phyloP scores from a whole-genome alignment of 2,113 vertebrate genomes.

The Stegostoma tigrinum region DNA sequence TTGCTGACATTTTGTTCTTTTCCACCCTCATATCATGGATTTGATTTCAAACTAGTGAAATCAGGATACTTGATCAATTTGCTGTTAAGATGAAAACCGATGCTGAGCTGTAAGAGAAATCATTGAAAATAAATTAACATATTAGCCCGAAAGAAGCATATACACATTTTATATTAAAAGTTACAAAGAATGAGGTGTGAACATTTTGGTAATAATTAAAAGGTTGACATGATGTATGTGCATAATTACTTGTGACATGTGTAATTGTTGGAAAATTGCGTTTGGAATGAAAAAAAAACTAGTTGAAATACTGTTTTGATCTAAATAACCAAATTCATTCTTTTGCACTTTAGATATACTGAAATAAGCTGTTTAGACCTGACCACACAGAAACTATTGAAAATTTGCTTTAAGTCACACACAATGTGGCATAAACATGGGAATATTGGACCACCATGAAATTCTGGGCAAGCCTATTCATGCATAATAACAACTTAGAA shows the following conservation, averaged over 20 bases:
- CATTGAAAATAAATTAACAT: neutral
- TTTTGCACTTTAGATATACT: neutral
- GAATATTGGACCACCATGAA: conserved; percentile 52
- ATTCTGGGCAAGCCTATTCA: conserved; percentile 45
- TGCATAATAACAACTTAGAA: conserved; percentile 39
- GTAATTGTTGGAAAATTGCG: neutral
- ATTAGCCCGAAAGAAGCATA: neutral
- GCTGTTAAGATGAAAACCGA: neutral
- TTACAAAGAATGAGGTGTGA: neutral
- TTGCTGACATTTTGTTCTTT: neutral
- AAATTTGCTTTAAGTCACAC: conserved; percentile 48
- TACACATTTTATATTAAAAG: neutral
- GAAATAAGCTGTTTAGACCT: neutral
- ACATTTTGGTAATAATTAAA: neutral
- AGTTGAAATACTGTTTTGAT: neutral
- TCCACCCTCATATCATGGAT: neutral
- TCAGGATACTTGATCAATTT: neutral
- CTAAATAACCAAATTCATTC: neutral
- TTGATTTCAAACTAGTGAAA: conserved; percentile 16
- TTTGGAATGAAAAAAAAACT: neutral
- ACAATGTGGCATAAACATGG: conserved; percentile 52
- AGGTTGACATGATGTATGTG: neutral
- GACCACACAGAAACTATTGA: neutral
- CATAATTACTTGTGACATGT: neutral
- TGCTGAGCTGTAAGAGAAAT: neutral